These are phyloP conservation scores for Meganola albula DNA, from an alignment of 2,888 invertebrate species.

Conservation along the genomic window DNA sequence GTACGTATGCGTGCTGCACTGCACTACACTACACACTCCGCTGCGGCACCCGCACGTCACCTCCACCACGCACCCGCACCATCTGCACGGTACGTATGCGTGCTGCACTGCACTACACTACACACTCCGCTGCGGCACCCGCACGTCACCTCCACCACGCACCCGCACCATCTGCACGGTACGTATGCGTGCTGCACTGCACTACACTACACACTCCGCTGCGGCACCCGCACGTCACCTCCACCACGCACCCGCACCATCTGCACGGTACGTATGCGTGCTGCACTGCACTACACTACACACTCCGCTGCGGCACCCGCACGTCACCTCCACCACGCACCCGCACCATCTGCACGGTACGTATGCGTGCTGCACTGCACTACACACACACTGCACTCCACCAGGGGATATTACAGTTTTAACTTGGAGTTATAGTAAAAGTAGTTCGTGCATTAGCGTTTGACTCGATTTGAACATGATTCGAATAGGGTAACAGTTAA, in stretches of 20 bases:
- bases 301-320: not conserved
- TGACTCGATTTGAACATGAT: too few species aligned
- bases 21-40: slow-evolving; percentile 1
- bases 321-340: not conserved
- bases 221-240: slow-evolving; percentile 80
- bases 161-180: slow-evolving; percentile 79
- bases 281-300: slow-evolving; percentile 2
- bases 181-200: slow-evolving; percentile 8
- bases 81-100: slow-evolving; percentile 61
- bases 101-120: slow-evolving; percentile 2
- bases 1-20: slow-evolving; percentile 25
- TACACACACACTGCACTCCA: not conserved
- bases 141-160: slow-evolving; percentile 81
- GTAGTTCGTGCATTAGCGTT: too few species aligned
- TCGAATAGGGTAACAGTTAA: not conserved
- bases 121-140: slow-evolving; percentile 54
- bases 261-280: slow-evolving; percentile 55
- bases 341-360: slow-evolving; percentile 5
- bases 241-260: slow-evolving; percentile 81
- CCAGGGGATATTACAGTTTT: too few species aligned
- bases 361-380: not conserved
- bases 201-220: not conserved
- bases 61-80: slow-evolving; percentile 81
- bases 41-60: slow-evolving; percentile 78
- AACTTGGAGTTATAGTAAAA: too few species aligned